phyloP scores from a whole-genome alignment of 2,113 vertebrate genomes.

The Cavia porcellus region DNA sequence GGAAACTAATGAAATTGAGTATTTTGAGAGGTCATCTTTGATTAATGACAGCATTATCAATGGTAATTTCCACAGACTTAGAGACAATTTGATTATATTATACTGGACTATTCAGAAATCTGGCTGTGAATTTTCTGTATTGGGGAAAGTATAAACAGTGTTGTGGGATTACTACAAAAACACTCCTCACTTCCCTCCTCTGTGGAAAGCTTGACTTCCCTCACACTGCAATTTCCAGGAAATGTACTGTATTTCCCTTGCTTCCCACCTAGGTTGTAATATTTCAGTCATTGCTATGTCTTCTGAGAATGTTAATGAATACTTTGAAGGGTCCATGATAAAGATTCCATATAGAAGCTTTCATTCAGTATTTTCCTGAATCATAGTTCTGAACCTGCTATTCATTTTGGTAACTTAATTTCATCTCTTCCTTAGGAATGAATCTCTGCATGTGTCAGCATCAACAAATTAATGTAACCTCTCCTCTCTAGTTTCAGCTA shows the following conservation, averaged over 20 bases:
- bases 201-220: neutral
- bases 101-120: neutral
- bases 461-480: neutral
- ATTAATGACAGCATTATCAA: neutral
- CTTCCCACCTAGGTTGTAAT: slow-evolving; percentile 22
- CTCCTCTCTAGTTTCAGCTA: neutral
- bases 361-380: neutral
- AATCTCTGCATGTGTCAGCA: too few relatives aligned
- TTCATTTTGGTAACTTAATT: slow-evolving; percentile 10
- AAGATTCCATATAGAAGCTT: neutral
- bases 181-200: slow-evolving; percentile 8
- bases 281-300: neutral
- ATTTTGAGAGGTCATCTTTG: slow-evolving; percentile 25
- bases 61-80: neutral
- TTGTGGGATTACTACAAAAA: neutral
- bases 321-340: neutral
- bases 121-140: slow-evolving; percentile 34
- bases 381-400: neutral
- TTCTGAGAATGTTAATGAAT: neutral
- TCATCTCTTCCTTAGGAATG: neutral
- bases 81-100: neutral
- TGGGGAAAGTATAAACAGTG: neutral
- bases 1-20: slow-evolving; percentile 2
- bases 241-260: neutral
- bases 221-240: slow-evolving; percentile 43